Evolutionary conservation across 2,113 vertebrate genomes (phyloP).

Genomic region (Nyctereutes procyonoides): DNA sequence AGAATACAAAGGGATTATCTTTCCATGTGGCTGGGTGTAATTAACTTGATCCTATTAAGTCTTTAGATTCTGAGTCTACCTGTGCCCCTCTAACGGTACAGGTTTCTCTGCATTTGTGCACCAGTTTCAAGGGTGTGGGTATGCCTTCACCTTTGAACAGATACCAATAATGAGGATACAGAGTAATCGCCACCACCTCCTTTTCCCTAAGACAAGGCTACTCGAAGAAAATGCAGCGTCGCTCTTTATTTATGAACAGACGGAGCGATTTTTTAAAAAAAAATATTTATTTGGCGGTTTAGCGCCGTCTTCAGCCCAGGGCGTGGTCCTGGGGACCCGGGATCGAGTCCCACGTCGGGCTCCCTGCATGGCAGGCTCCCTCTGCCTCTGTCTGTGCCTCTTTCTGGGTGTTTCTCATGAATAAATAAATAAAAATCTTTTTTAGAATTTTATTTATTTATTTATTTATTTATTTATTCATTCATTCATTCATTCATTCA

Average conservation of each 20-base stretch:
- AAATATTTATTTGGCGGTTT: too few species aligned
- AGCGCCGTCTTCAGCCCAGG: too few species aligned
- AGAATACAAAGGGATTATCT: constrained; percentile 31
- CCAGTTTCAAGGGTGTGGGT: background rate
- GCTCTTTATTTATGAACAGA: constrained; percentile 40
- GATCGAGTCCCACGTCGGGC: too few species aligned
- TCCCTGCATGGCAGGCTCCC: too few species aligned
- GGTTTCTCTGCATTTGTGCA: constrained; percentile 1
- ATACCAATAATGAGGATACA: background rate
- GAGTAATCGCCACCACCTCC: background rate
- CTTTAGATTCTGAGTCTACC: constrained; percentile 45
- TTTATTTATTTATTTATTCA: too few species aligned
- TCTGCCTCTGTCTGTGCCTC: too few species aligned
- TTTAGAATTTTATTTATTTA: too few species aligned
- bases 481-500: too few species aligned
- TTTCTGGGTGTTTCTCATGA: too few species aligned
- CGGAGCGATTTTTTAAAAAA: background rate
- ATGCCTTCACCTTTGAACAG: background rate
- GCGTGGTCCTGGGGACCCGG: too few species aligned
- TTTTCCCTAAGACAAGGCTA: constrained; percentile 31
- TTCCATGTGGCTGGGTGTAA: constrained; percentile 11
- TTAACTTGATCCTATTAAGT: constrained; percentile 37
- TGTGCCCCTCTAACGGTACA: background rate
- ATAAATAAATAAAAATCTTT: too few species aligned
- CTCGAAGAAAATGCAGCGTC: constrained; percentile 47